Evolutionary conservation across 2,888 invertebrate species (phyloP), one percentile per base, ranked within the genome.

Genomic region (Phengaris arion): DNA sequence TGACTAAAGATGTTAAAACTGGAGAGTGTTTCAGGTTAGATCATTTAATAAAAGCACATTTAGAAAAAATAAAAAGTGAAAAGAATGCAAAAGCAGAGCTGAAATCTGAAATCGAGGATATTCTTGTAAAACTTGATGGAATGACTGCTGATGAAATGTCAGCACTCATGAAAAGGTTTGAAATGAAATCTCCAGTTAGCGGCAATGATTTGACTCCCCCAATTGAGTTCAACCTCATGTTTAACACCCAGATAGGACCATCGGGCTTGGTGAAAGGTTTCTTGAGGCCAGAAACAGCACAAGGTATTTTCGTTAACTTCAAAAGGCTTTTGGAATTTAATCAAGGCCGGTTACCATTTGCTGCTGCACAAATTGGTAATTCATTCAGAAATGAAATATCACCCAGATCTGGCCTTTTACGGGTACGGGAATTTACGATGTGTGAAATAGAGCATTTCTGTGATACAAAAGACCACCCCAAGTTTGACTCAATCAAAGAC

Each of bases 381-480:
- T 97, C 99, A 0, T 99, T 99, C 88, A 96, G 99, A 81, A 99
- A 99, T 94, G 99, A 99, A 94, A 99, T 99, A 83, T 99, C 99
- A 0, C 99, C 99, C 1, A 94, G 99, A 78, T 98, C 99, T 79
- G 99, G 99, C 1, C 94, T 99, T 10, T 96, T 99, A 69, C 95
- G 99, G 83, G 99, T 99, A 1, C 96, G 99, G 84, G 99, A 99
- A 89, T 99, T 99, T 86, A 99, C 99, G 0, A 99, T 99, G 99
- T 99, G 99, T 78, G 99, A 99, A 94, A 99, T 99, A 83, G 99
- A 99, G 90, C 99, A 99, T 92, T 99, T 99, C 89, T 99, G 99
- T 89, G 99, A 99, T 92, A 98, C 99, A 0, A 99, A 99, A 86
- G 95, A 94, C 78, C 98, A 99, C 90, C 96, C 97, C 0, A 99